phyloP scores from a whole-genome alignment of 2,113 vertebrate species.

The Alligator mississippiensis region DNA sequence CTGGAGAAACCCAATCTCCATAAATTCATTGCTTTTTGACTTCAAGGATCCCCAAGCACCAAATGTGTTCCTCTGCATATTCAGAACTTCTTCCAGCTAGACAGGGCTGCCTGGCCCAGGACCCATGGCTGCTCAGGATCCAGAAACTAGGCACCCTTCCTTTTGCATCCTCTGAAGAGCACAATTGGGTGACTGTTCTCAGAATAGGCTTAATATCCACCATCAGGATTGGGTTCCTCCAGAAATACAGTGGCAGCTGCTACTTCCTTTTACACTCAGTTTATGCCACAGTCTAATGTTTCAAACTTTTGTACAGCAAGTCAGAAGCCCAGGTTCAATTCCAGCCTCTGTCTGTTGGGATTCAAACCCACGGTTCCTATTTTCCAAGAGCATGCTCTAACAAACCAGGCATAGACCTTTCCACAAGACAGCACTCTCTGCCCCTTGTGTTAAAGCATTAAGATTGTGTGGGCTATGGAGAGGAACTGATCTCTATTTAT shows the following conservation, averaged over 20 bases:
- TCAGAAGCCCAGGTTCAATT: not conserved
- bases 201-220: not conserved
- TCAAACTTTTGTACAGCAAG: not conserved
- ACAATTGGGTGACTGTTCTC: not conserved
- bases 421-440: too few relatives aligned
- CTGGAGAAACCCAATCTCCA: too few relatives aligned
- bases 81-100: not conserved
- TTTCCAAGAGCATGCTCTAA: too few relatives aligned
- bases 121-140: not conserved
- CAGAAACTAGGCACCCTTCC: not conserved
- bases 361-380: not conserved
- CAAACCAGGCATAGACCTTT: too few relatives aligned
- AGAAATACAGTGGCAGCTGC: not conserved
- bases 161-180: not conserved
- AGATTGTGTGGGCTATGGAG: not conserved
- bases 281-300: not conserved
- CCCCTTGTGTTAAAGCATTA: too few relatives aligned
- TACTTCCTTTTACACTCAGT: not conserved
- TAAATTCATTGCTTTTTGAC: too few relatives aligned
- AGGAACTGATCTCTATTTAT: not conserved
- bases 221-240: not conserved
- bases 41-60: too few relatives aligned
- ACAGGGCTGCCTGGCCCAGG: not conserved
- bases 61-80: too few relatives aligned
- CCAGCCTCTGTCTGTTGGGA: accelerated